Evolutionary conservation across 2,888 invertebrate species (phyloP), one percentile per base, ranked within the genome.

Genomic region (Ennomos quercinarius): DNA sequence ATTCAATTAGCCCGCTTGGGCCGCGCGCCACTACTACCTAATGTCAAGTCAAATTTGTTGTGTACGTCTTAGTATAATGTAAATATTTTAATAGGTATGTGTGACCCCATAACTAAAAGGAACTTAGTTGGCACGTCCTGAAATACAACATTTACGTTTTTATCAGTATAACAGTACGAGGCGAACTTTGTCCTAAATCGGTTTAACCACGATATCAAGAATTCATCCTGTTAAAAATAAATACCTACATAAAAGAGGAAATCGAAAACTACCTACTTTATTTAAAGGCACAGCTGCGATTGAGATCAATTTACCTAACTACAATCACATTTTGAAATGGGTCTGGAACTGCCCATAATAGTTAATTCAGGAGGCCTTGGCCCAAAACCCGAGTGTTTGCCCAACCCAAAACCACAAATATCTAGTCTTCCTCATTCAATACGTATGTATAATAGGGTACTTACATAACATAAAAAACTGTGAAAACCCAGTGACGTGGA

Each of bases 361-460:
- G 54, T 59, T 41, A 35, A 53, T 54, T 41, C 27, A 37, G 13
- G 39, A 34, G 53, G 40, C 59, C 59, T 54, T 59, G 59, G 39
- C 59, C 54, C 45, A 37, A 54, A 59, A 2, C 17, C 17, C 17
- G 3, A n/a, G 3, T 59, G 8, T 49, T 51, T 46, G 36, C 37
- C 46, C 53, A 48, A 59, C 48, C 52, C 40, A 53, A 49, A 53
- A 11, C 17, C 38, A 57, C 49, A 52, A 51, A 61, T 64, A 71
- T 40, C 6, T 65, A 71, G 37, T 65, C 40, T 63, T 60, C 63
- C 62, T 61, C 57, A 51, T 63, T 56, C 63, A n/a, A n/a, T n/a
- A n/a, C n/a, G n/a, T n/a, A n/a, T n/a, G n/a, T n/a, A n/a, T n/a
- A n/a, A n/a, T n/a, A n/a, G n/a, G n/a, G n/a, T n/a, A n/a, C n/a